Percentiles rank a stretch among this genome's conserved stretches.
phyloP scores from a whole-genome alignment of 2,113 vertebrate species.

The Chamaea fasciata region DNA sequence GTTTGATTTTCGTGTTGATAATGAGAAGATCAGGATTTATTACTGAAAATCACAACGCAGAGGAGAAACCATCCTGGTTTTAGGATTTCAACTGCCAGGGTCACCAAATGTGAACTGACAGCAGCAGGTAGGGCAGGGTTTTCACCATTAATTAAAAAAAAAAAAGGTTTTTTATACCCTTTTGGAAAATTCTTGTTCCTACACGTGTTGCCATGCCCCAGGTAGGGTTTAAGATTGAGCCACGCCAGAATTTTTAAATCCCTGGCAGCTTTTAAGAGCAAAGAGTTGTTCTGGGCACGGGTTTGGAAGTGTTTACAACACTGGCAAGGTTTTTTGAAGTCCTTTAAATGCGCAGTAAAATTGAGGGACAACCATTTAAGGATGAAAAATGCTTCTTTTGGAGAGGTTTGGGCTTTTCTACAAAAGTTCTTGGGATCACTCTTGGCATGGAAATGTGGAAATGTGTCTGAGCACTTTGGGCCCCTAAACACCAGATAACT shows the following conservation, averaged over 20 bases:
- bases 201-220: not conserved
- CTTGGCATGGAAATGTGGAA: not conserved
- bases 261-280: not conserved
- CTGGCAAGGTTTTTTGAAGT: not conserved
- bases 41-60: not conserved
- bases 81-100: not conserved
- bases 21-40: not conserved
- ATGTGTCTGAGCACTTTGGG: not conserved
- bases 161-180: not conserved
- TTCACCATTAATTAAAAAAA: not conserved
- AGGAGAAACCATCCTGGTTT: not conserved
- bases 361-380: not conserved
- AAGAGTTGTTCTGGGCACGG: not conserved
- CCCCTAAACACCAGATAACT: not conserved
- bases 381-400: not conserved
- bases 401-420: not conserved
- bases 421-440: fast-evolving
- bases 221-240: not conserved
- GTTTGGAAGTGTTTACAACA: not conserved
- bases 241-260: not conserved
- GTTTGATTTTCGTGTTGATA: not conserved
- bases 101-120: not conserved
- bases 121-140: not conserved
- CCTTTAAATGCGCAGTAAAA: not conserved
- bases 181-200: not conserved